Conservation (phyloP, 35 echinoderm and acorn worm genomes). For the Heliocidaris erythrogramma region DNA sequence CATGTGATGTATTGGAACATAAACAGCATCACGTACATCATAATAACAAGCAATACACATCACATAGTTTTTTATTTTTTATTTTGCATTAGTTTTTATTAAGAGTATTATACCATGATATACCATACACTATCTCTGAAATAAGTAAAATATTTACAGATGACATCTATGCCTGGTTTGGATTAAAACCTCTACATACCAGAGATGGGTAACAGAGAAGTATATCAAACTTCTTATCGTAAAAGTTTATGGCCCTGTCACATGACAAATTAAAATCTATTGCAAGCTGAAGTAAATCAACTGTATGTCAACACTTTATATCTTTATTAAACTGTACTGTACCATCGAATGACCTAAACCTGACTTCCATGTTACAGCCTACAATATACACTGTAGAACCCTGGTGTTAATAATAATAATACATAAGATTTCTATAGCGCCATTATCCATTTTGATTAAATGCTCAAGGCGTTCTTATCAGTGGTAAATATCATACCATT, state of each 20-base stretch:
- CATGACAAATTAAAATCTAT: background rate
- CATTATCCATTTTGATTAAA: too few relatives aligned
- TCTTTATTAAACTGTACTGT: background rate
- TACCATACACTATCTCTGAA: background rate
- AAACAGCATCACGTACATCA: too few relatives aligned
- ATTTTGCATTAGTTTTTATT: background rate
- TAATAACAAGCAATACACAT: too few relatives aligned
- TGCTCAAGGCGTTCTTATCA: too few relatives aligned
- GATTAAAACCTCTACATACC: background rate
- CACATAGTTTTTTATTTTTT: too few relatives aligned
- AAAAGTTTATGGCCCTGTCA: background rate
- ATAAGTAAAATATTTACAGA: background rate
- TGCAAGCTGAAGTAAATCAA: background rate
- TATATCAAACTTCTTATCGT: background rate
- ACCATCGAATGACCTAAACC: background rate
- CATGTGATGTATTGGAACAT: too few relatives aligned
- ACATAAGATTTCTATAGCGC: too few relatives aligned
- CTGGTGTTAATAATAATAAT: too few relatives aligned
- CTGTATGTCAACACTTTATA: background rate
- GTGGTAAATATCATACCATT: background rate
- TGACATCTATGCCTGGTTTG: background rate
- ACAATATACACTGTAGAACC: too few relatives aligned
- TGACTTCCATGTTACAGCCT: background rate
- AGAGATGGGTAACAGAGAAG: background rate
- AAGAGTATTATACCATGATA: slow-evolving; percentile 18